Evolutionary conservation across 2,797 vertebrate species (phyloP).

Genomic region (Numenius phaeopus): DNA sequence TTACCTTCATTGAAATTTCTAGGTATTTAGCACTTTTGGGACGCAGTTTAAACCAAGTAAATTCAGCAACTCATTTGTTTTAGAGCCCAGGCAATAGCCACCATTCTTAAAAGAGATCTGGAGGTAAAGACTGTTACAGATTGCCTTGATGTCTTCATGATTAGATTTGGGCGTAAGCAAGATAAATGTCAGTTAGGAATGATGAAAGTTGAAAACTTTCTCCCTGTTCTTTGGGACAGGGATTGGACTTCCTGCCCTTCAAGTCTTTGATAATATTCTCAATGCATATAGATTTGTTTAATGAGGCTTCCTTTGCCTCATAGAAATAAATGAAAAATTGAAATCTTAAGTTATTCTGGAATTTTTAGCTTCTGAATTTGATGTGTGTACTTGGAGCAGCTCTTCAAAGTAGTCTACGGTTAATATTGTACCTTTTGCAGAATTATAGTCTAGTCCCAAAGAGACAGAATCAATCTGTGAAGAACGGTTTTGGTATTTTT

Average conservation of each 20-base stretch:
- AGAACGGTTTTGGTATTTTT: slow-evolving; percentile 4
- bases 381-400: background rate
- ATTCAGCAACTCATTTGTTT: background rate
- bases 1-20: background rate
- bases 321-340: background rate
- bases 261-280: background rate
- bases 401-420: background rate
- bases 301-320: background rate
- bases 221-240: background rate
- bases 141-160: background rate
- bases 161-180: background rate
- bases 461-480: background rate
- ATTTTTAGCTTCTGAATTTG: background rate
- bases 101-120: background rate
- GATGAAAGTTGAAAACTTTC: background rate
- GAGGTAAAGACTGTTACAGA: background rate
- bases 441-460: background rate
- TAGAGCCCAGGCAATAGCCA: background rate
- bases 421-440: slow-evolving; percentile 4
- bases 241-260: background rate
- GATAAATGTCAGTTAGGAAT: background rate
- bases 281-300: background rate
- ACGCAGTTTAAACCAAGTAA: background rate
- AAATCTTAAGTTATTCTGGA: background rate
- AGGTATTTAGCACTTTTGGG: background rate